These are phyloP conservation scores for Ptychodera flava DNA, from an alignment of 35 echinoderm and acorn worm genomes.

Conservation along the genomic window DNA sequence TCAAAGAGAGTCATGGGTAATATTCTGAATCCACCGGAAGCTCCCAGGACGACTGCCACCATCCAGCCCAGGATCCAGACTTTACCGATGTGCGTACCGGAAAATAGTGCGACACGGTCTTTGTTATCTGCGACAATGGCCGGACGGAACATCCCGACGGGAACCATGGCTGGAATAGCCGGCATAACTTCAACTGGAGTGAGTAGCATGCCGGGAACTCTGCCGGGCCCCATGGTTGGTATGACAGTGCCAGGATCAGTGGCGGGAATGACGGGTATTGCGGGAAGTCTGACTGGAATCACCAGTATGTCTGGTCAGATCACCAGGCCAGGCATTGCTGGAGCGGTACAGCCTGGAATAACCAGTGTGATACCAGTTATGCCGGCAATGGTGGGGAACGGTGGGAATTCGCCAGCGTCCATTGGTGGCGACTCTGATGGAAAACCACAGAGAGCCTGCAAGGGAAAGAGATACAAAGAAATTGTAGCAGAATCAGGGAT, in stretches of 20 bases:
- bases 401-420: constrained; percentile 7
- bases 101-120: too few species aligned
- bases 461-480: constrained; percentile 54
- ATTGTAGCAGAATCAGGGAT: constrained; percentile 20
- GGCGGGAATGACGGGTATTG: not conserved
- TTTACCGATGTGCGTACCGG: too few species aligned
- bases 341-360: not conserved
- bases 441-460: constrained; percentile 58
- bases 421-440: constrained; percentile 8
- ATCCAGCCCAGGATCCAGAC: not conserved
- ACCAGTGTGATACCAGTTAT: constrained; percentile 13
- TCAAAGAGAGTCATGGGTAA: not conserved
- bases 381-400: not conserved
- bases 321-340: not conserved
- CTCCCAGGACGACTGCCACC: not conserved
- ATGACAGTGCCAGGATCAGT: constrained; percentile 3
- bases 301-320: not conserved
- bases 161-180: not conserved
- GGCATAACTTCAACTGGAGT: not conserved
- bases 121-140: not conserved
- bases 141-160: not conserved
- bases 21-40: not conserved
- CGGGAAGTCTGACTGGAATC: not conserved
- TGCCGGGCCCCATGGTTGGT: not conserved
- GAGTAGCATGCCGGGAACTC: not conserved